A percentile compares a stretch with the other conserved stretches of the same genome.
phyloP scores from a whole-genome alignment of 2,113 vertebrate genomes.

The Silurus meridionalis region DNA sequence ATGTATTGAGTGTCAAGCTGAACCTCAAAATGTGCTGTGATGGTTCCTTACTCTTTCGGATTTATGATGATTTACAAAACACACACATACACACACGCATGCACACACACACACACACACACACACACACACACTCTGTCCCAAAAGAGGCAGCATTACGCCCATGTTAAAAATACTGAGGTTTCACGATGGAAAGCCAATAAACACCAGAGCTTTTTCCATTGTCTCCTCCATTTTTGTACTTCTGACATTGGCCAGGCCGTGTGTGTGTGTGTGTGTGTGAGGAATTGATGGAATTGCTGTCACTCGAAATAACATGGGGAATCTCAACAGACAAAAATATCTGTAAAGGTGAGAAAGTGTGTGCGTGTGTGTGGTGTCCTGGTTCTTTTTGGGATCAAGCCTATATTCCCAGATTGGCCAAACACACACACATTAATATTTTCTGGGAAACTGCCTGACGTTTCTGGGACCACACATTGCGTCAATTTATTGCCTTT shows the following conservation, averaged over 20 bases:
- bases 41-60: neutral
- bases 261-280: constrained; percentile 24
- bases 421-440: neutral
- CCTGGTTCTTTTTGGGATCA: neutral
- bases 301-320: constrained; percentile 1
- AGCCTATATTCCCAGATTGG: constrained; percentile 5
- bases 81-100: neutral
- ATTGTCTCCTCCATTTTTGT: constrained; percentile 7
- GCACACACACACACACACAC: neutral
- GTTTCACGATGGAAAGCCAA: constrained; percentile 23
- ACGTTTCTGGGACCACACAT: neutral
- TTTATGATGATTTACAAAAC: constrained; percentile 45
- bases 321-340: neutral
- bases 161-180: neutral
- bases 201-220: constrained; percentile 22
- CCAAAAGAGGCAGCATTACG: constrained; percentile 17
- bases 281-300: neutral
- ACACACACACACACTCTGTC: neutral
- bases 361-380: neutral
- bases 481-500: neutral
- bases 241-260: neutral
- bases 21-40: neutral
- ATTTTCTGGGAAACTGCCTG: neutral
- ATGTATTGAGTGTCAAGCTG: constrained; percentile 15
- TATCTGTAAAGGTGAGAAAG: neutral